phyloP scores from a whole-genome alignment of 2,888 invertebrate species.

The Calephelis perditalis region DNA sequence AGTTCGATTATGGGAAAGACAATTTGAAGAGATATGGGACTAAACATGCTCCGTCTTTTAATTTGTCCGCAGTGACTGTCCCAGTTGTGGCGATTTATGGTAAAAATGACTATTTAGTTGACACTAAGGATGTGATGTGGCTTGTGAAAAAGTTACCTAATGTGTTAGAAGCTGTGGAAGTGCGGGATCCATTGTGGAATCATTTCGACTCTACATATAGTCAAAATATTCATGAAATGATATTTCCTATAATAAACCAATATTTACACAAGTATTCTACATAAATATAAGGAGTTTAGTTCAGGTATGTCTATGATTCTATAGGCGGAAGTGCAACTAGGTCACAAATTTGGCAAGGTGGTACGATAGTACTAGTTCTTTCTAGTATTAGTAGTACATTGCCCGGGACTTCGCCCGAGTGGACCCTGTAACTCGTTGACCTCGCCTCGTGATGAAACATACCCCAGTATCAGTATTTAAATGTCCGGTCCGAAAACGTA shows the following conservation, averaged over 20 bases:
- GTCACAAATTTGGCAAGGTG: too few relatives aligned
- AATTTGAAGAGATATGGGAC: constrained; percentile 48
- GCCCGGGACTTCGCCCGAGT: too few relatives aligned
- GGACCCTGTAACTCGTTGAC: too few relatives aligned
- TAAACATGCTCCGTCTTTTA: constrained; percentile 45
- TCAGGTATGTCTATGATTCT: too few relatives aligned
- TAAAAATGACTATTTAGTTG: constrained; percentile 75
- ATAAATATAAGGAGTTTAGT: too few relatives aligned
- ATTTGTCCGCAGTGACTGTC: constrained; percentile 42
- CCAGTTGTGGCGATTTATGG: constrained; percentile 54
- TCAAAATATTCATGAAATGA: constrained; percentile 35
- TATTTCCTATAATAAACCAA: constrained; percentile 38
- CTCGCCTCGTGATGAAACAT: too few relatives aligned
- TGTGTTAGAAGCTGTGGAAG: constrained; percentile 71
- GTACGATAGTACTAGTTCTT: too few relatives aligned
- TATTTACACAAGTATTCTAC: constrained; percentile 34
- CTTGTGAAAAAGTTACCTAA: constrained; percentile 74
- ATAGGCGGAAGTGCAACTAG: too few relatives aligned
- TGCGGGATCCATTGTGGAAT: constrained; percentile 62
- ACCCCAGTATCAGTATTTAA: too few relatives aligned
- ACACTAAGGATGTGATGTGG: constrained; percentile 76
- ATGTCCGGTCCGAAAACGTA: too few relatives aligned
- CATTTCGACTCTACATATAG: constrained; percentile 48
- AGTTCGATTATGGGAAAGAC: constrained; percentile 42
- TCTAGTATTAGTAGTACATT: too few relatives aligned